Percentiles rank a stretch among this genome's conserved stretches.
Conservation (phyloP, 64 coral and sea anemone species). For the Porites lutea region DNA sequence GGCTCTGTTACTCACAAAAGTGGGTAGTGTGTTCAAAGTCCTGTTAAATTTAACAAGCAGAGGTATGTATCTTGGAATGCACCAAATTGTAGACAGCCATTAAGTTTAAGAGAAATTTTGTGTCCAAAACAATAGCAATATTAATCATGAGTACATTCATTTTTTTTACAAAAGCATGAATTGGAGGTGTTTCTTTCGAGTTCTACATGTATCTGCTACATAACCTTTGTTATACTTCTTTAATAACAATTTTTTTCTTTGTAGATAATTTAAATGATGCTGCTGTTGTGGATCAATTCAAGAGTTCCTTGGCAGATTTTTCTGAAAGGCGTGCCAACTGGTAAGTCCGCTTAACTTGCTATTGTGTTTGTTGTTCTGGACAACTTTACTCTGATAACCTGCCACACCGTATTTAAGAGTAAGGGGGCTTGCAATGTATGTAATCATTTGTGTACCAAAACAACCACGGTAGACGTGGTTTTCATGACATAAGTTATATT, state of each 20-base stretch:
- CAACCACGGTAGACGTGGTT: too few relatives aligned
- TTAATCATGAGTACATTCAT: too few relatives aligned
- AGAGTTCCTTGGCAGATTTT: constrained; percentile 7
- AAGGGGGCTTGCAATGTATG: too few relatives aligned
- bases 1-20: constrained; percentile 8
- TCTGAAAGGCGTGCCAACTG: constrained; percentile 5
- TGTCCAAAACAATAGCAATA: too few relatives aligned
- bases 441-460: too few relatives aligned
- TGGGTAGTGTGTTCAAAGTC: constrained; percentile 4
- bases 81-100: too few relatives aligned
- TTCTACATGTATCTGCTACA: too few relatives aligned
- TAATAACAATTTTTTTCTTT: background rate
- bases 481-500: background rate
- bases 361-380: background rate
- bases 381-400: too few relatives aligned
- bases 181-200: too few relatives aligned
- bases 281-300: background rate
- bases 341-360: background rate
- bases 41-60: background rate
- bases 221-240: background rate
- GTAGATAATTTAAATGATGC: constrained; percentile 5
- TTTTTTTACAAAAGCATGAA: too few relatives aligned
- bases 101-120: too few relatives aligned
- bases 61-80: background rate
- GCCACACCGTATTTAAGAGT: too few relatives aligned